phyloP scores from a whole-genome alignment of 2,113 vertebrate species.

The Eurypyga helias region DNA sequence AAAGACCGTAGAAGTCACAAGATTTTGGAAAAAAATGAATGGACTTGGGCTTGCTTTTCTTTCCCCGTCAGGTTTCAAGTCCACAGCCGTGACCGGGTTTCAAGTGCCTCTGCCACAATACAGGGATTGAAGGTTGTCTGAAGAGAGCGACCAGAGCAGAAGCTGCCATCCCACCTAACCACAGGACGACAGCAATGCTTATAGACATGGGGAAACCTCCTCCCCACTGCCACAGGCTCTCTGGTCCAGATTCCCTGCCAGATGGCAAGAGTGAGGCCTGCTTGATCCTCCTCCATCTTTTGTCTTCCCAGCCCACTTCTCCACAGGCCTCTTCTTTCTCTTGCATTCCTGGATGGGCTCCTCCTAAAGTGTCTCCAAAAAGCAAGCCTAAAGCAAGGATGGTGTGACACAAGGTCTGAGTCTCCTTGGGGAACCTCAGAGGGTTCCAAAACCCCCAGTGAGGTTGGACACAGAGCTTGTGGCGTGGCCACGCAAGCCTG shows the following conservation, averaged over 20 bases:
- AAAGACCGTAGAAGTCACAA: neutral
- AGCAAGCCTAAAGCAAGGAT: neutral
- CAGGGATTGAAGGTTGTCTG: neutral
- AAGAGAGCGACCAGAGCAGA: neutral
- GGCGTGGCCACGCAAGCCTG: neutral
- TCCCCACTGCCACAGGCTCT: neutral
- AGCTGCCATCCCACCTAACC: neutral
- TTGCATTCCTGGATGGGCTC: neutral
- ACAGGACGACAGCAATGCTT: neutral
- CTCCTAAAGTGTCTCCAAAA: neutral
- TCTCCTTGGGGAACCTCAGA: neutral
- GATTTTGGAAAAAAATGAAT: neutral
- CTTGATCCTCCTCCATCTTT: neutral
- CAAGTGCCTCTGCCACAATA: neutral
- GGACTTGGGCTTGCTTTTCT: neutral
- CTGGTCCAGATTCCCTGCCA: neutral
- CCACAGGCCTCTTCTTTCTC: neutral
- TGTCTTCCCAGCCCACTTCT: neutral
- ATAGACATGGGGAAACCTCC: accelerated
- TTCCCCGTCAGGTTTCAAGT: neutral
- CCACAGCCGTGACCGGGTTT: neutral
- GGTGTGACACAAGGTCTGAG: neutral
- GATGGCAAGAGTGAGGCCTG: neutral
- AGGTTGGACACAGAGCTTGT: accelerated
- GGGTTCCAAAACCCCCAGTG: accelerated